Evolutionary conservation across 2,797 vertebrate genomes (phyloP), one percentile per base, ranked within the genome.

Genomic region (Rhynchotus rufescens): DNA sequence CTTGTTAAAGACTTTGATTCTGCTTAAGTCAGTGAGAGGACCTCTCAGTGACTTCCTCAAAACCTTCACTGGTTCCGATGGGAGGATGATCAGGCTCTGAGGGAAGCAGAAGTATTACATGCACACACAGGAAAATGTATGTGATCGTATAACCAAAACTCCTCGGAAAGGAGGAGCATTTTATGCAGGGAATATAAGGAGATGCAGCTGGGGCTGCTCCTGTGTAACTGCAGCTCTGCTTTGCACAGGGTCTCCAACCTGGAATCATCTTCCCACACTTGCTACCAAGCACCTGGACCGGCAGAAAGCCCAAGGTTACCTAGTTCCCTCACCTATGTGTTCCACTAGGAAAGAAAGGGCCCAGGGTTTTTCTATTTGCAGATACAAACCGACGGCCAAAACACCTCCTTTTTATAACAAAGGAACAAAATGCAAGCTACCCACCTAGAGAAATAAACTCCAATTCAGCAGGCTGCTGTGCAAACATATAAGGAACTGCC

Each of bases 401-500:
- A 78, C 32, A 7, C 7, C 45, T 38, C 23, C 23, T 21, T 65
- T 38, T 56, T 25, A 36, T 57, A 51, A 56, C 65, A 68, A 40
- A 85, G 56, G 59, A 78, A 30, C 16, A 25, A 77, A 73, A 13
- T 28, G 34, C 69, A 49, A 64, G 42, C 2, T 22, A 45, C 10
- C 12, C 19, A 44, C 26, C 45, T 16, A 6, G 78, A 84, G 49
- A 30, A 90, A 57, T 47, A 68, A 54, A 75, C 15, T 69, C 72
- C 73, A 77, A 60, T 80, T 84, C 78, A 75, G 81, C 13, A 6
- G 23, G 71, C 88, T 69, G 61, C 75, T 94, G 78, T 60, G 83
- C 68, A 72, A 54, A 88, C 80, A 91, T 86, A 90, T 44, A 77
- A 67, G 85, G 75, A 83, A 28, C 75, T 82, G 62, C 89, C 80